Conservation (phyloP, 2,888 invertebrate genomes). For the Neoitamus cyanurus region DNA sequence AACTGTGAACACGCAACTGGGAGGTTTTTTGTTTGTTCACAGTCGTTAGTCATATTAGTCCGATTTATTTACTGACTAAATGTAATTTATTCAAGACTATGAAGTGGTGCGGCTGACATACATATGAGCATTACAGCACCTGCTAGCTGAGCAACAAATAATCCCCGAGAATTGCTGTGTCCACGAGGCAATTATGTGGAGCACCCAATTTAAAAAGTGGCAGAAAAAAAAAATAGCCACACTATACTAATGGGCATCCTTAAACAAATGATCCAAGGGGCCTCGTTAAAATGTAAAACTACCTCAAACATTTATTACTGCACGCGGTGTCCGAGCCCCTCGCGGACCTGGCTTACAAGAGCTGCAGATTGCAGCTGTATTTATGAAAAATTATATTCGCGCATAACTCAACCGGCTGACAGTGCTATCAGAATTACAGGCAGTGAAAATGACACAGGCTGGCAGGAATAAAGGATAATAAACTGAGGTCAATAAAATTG, state of each 20-base stretch:
- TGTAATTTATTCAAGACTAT: background rate
- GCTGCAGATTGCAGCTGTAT: slow-evolving; percentile 42
- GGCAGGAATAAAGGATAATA: slow-evolving; percentile 40
- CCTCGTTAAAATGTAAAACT: slow-evolving; percentile 45
- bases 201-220: background rate
- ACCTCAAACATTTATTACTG: slow-evolving; percentile 43
- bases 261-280: background rate
- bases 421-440: slow-evolving; percentile 43
- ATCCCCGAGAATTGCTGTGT: background rate
- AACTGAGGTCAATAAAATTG: slow-evolving; percentile 41
- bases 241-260: background rate
- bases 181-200: background rate
- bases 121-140: background rate
- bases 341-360: background rate
- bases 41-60: background rate
- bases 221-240: background rate
- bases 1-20: background rate
- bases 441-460: slow-evolving; percentile 35
- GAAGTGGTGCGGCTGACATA: background rate
- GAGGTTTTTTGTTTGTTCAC: background rate
- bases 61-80: background rate
- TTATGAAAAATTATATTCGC: slow-evolving; percentile 41
- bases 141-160: background rate
- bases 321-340: background rate
- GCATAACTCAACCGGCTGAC: slow-evolving; percentile 34